A percentile compares a stretch with the other conserved stretches of the same genome.
Conservation (phyloP, 2,113 vertebrate species). For the Hyperoodon ampullatus region DNA sequence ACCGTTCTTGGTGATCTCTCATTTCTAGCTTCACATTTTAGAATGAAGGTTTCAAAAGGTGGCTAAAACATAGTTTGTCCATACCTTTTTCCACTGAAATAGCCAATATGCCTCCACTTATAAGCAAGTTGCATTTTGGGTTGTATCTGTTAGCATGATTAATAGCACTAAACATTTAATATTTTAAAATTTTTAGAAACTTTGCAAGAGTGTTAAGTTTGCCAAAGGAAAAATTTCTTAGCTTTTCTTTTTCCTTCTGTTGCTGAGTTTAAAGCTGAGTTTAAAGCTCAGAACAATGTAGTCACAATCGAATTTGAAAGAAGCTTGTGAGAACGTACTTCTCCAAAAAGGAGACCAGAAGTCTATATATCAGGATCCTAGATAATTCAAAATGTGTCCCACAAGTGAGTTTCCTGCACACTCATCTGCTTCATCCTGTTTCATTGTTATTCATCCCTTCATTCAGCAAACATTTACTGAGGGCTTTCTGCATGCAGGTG, state of each 20-base stretch:
- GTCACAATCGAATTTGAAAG: neutral
- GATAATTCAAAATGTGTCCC: neutral
- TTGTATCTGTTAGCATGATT: neutral
- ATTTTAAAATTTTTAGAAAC: neutral
- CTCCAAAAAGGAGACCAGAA: neutral
- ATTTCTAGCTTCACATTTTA: neutral
- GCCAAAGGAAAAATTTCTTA: neutral
- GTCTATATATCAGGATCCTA: neutral
- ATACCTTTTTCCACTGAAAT: neutral
- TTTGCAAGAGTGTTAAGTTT: neutral
- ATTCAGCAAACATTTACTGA: neutral
- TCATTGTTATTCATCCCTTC: neutral
- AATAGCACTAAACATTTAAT: neutral
- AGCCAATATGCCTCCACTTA: neutral
- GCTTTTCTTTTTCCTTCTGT: neutral
- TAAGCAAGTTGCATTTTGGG: neutral
- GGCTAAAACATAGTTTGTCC: neutral
- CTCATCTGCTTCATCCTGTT: neutral
- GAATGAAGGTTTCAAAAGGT: constrained; percentile 32
- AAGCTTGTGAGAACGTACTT: neutral
- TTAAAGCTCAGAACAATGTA: constrained; percentile 40
- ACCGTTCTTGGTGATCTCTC: neutral
- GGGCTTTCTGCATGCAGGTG: neutral
- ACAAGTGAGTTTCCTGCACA: neutral
- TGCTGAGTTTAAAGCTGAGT: neutral